Evolutionary conservation across 2,113 vertebrate species (phyloP), one percentile per base, ranked within the genome.

Genomic region (Ornithorhynchus anatinus): DNA sequence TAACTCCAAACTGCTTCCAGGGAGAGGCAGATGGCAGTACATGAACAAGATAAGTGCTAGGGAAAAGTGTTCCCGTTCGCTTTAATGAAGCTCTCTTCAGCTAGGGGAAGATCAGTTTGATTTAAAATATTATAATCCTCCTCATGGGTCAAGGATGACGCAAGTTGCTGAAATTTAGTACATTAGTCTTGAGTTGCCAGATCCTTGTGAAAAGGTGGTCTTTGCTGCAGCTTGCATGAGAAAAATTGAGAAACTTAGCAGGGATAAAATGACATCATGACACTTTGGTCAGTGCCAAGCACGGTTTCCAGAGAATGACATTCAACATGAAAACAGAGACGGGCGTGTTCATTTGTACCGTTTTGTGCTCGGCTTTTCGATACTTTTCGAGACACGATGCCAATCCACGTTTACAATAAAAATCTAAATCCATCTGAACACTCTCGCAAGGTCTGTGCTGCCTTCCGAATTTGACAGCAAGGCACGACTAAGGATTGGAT

Each of bases 111-210:
- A 57, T 17, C 14, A 19, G 53, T 59, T 68, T 27, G 15, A 22
- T 64, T 33, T 74, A 50, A 58, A 71, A 63, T 64, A 63, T 42
- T 56, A 35, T 62, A 65, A 23, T 36, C 19, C 19, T 52, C 6
- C 42, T 79, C 25, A 45, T 20, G 43, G 51, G 35, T 5, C 25
- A 59, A 7, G 37, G 59, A 77, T 68, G 19, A 61, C 38, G 6
- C 10, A 42, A 42, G 17, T 10, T 57, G 3, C n/a, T 72, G 1
- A 60, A 58, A 33, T 50, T n/a, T 35, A 43, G 76, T 10, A 4
- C 44, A 61, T 72, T 45, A 8, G 17, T 40, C 42, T 62, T 16
- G 59, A 62, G 16, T 17, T 10, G 8, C 52, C 11, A 63, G 16
- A 64, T 52, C 35, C 35, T 53, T 32, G 23, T 53, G 52, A 25